phyloP scores from a whole-genome alignment of 2,888 invertebrate species.

The Xanthorhoe designata region DNA sequence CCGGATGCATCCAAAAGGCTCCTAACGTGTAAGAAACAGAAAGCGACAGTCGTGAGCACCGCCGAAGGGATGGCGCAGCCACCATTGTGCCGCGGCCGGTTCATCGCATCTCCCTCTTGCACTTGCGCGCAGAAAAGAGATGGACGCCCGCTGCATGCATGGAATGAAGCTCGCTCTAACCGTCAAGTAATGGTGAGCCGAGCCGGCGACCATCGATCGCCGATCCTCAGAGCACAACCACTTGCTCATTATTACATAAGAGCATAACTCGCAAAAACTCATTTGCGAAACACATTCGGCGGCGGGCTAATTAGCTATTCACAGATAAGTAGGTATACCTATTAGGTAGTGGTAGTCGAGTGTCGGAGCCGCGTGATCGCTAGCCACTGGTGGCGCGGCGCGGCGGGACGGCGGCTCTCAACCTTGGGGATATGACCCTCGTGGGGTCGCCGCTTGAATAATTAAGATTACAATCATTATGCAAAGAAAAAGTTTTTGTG shows the following conservation, averaged over 20 bases:
- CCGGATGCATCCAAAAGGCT: conserved; percentile 34
- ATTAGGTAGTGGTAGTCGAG: conserved; percentile 8
- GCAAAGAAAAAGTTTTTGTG: conserved; percentile 39
- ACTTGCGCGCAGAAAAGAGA: conserved; percentile 38
- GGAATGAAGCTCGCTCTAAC: conserved; percentile 30
- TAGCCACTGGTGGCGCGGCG: conserved; percentile 20
- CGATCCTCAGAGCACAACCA: conserved; percentile 37
- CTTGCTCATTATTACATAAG: conserved; percentile 46
- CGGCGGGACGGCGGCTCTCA: conserved; percentile 34
- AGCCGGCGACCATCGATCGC: conserved; percentile 47
- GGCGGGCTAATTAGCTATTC: conserved; percentile 57
- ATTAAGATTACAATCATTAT: conserved; percentile 47
- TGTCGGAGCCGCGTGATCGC: conserved; percentile 10
- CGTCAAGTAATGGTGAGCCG: conserved; percentile 44
- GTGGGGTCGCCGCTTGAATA: conserved; percentile 45
- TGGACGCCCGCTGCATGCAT: conserved; percentile 35
- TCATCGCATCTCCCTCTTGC: conserved; percentile 39
- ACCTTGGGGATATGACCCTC: conserved; percentile 47
- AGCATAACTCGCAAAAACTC: conserved; percentile 54
- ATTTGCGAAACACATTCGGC: conserved; percentile 53
- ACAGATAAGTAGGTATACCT: conserved; percentile 48
- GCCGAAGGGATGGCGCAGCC: conserved; percentile 40
- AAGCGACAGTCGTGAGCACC: conserved; percentile 27
- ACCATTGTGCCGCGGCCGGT: conserved; percentile 35
- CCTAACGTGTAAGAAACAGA: conserved; percentile 38